A percentile compares a stretch with the other conserved stretches of the same genome.
Evolutionary conservation across 1,140 invertebrate species (phyloP).

Genomic region (Hyles euphorbiae): DNA sequence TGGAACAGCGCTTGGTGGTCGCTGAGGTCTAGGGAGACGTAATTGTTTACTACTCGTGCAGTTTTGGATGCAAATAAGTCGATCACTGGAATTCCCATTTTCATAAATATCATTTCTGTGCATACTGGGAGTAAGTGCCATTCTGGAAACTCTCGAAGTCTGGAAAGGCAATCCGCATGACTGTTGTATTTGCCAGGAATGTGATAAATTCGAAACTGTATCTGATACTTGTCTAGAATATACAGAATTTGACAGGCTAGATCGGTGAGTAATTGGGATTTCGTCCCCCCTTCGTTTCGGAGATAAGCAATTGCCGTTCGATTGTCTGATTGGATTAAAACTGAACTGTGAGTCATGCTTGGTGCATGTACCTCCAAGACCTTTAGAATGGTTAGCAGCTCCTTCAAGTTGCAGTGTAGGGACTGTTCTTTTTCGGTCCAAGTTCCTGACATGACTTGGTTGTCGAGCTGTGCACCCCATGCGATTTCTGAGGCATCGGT

Average conservation of each 20-base stretch:
- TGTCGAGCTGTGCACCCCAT: too few relatives aligned
- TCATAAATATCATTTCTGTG: constrained; percentile 27
- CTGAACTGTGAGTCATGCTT: constrained; percentile 6
- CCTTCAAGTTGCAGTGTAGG: constrained; percentile 41
- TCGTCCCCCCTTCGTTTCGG: constrained; percentile 46
- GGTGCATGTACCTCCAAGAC: constrained; percentile 23
- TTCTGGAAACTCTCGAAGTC: constrained; percentile 32
- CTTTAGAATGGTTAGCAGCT: constrained; percentile 34
- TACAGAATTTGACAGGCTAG: constrained; percentile 33
- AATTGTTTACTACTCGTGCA: constrained; percentile 31
- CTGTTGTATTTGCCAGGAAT: constrained; percentile 42
- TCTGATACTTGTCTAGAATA: constrained; percentile 22
- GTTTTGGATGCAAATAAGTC: constrained; percentile 43
- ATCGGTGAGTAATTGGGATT: constrained; percentile 32
- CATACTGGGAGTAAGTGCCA: constrained; percentile 41
- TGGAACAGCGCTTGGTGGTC: constrained; percentile 34
- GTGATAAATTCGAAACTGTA: constrained; percentile 7
- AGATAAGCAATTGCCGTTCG: constrained; percentile 38
- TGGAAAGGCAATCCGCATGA: constrained; percentile 39
- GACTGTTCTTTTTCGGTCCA: constrained; percentile 11
- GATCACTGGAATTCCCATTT: constrained; percentile 35
- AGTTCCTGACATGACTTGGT: too few relatives aligned
- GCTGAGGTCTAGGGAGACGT: constrained; percentile 27
- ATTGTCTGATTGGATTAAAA: constrained; percentile 49
- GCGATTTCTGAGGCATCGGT: constrained; percentile 26